phyloP scores from a whole-genome alignment of 2,113 vertebrate genomes.

The Rhinolophus ferrumequinum region DNA sequence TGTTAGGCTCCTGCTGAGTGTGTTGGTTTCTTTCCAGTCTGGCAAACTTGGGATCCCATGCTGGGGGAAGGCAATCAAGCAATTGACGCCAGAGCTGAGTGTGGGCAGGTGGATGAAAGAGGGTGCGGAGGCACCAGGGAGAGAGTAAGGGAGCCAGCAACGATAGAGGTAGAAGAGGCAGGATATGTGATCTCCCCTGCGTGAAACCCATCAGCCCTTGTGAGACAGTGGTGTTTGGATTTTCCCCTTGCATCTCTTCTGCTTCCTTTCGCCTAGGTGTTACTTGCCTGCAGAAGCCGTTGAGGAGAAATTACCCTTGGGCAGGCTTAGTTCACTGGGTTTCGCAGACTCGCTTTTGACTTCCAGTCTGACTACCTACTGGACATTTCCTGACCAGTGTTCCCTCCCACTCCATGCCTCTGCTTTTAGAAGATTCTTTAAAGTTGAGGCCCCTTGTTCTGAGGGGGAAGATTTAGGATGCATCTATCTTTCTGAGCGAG shows the following conservation, averaged over 20 bases:
- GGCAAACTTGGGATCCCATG: neutral
- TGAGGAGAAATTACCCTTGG: neutral
- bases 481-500: neutral
- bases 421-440: neutral
- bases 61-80: neutral
- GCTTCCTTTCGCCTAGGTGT: neutral
- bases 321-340: neutral
- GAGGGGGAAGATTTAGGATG: neutral
- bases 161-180: neutral
- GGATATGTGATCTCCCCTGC: accelerated
- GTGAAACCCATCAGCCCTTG: neutral
- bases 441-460: neutral
- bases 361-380: neutral
- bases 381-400: neutral
- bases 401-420: neutral
- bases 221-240: neutral
- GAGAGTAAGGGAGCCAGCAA: accelerated
- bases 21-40: constrained; percentile 17
- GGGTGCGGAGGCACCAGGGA: neutral
- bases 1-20: neutral
- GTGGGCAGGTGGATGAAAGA: neutral
- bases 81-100: neutral
- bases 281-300: neutral
- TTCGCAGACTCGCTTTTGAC: neutral
- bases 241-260: neutral